Conservation (phyloP, 1,140 invertebrate genomes). For the Rhagoletis zephyria region DNA sequence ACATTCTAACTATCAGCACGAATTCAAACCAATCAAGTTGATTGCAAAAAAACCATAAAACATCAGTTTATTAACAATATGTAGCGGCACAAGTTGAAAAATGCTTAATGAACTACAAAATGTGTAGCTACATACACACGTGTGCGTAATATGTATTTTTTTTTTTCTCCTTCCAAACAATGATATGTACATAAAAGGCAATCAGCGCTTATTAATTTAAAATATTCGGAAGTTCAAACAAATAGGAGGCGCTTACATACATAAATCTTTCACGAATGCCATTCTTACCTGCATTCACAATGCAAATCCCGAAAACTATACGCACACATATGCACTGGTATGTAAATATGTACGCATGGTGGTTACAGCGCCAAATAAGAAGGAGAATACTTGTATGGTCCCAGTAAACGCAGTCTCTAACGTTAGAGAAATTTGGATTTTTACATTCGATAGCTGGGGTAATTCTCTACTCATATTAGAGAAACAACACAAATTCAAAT, state of each 20-base stretch:
- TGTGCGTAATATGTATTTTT: too few species aligned
- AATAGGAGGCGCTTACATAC: not conserved
- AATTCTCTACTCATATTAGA: too few species aligned
- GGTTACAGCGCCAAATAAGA: too few species aligned
- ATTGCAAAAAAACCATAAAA: not conserved
- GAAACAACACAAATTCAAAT: too few species aligned
- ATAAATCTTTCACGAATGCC: not conserved
- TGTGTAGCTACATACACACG: too few species aligned
- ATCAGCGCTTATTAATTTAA: conserved; percentile 34
- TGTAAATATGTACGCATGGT: not conserved
- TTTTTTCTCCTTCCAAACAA: too few species aligned
- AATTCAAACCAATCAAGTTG: not conserved
- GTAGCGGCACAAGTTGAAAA: not conserved
- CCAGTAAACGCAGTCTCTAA: too few species aligned
- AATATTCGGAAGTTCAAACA: not conserved
- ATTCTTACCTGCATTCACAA: not conserved
- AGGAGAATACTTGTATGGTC: too few species aligned
- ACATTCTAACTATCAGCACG: too few species aligned
- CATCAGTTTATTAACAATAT: not conserved
- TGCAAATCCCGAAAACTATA: not conserved
- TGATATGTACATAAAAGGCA: not conserved
- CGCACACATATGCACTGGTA: not conserved
- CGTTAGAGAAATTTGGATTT: too few species aligned
- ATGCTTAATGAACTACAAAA: not conserved
- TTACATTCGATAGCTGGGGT: too few species aligned